phyloP scores from a whole-genome alignment of 1,140 invertebrate species.

The Atta texana region DNA sequence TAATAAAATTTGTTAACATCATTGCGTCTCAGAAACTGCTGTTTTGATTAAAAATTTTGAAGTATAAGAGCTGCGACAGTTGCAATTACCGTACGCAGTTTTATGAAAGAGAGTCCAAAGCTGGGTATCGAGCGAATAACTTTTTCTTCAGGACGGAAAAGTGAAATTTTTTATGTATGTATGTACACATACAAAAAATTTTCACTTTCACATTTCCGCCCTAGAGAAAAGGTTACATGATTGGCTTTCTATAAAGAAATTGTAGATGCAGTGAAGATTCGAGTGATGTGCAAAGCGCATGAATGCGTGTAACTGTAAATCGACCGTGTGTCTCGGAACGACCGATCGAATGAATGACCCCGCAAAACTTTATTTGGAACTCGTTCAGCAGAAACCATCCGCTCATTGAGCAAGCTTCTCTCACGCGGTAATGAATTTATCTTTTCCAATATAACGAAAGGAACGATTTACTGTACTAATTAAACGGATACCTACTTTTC shows the following conservation, averaged over 20 bases:
- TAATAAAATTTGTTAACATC: background rate
- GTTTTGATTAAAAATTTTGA: conserved; percentile 10
- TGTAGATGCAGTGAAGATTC: background rate
- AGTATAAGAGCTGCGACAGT: background rate
- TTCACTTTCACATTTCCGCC: no score
- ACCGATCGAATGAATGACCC: background rate
- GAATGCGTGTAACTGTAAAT: conserved; percentile 12
- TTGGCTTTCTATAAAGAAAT: background rate
- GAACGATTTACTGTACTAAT: background rate
- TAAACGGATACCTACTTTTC: background rate
- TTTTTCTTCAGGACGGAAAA: no score
- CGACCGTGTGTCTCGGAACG: background rate
- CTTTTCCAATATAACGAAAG: conserved; percentile 7
- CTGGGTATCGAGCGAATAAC: no score
- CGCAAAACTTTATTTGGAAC: conserved; percentile 3
- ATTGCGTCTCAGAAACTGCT: background rate
- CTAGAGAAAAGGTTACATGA: no score
- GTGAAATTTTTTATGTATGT: no score
- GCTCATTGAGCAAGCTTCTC: background rate
- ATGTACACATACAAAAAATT: no score
- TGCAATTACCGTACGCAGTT: conserved; percentile 16
- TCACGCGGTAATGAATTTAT: background rate
- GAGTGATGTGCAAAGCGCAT: background rate
- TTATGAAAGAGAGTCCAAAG: background rate
- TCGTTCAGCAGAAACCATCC: background rate